Evolutionary conservation across 1,140 invertebrate genomes (phyloP), one percentile per base, ranked within the genome.

Genomic region (Eriocheir sinensis): DNA sequence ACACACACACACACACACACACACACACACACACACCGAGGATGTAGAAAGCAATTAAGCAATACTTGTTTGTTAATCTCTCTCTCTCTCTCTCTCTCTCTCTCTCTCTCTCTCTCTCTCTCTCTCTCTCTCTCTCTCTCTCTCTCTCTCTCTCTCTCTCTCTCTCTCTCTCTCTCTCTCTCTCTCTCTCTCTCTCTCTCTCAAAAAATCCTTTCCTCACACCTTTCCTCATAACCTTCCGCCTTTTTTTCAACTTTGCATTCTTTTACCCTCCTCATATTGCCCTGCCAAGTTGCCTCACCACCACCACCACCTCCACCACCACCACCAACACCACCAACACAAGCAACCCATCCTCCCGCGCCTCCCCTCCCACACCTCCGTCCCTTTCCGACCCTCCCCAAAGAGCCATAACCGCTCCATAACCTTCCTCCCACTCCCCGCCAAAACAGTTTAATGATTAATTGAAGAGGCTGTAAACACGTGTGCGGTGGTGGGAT

Each of bases 61-160:
- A n/a, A n/a, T n/a, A n/a, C n/a, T n/a, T n/a, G n/a, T n/a, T n/a
- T n/a, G n/a, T n/a, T n/a, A n/a, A 4, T 81, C 27, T 81, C 34
- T 81, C 34, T 81, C 80, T 30, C 34, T 34, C 80, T 81, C 34
- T 34, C 80, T 81, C 34, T 34, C 34, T 81, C 34, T 34, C 80
- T n/a, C n/a, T 34, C 80, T 81, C n/a, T 81, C 34, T 81, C 34
- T 81, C 34, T 34, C 80, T 81, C 80, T 81, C 34, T 34, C 80
- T 81, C n/a, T 34, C 80, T 81, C 34, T 34, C 80, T 30, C 80
- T 34, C 80, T 30, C n/a, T 34, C 80, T 81, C 34, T 34, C 80
- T 81, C 34, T 81, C 80, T 81, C 34, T 30, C 80, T 30, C 80
- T 34, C n/a, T n/a, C 34, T n/a, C 80, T 34, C 34, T 30, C 80